Percentiles rank a stretch among this genome's conserved stretches.
Evolutionary conservation across 2,888 invertebrate species (phyloP).

Genomic region (Galerucella nymphaeae): DNA sequence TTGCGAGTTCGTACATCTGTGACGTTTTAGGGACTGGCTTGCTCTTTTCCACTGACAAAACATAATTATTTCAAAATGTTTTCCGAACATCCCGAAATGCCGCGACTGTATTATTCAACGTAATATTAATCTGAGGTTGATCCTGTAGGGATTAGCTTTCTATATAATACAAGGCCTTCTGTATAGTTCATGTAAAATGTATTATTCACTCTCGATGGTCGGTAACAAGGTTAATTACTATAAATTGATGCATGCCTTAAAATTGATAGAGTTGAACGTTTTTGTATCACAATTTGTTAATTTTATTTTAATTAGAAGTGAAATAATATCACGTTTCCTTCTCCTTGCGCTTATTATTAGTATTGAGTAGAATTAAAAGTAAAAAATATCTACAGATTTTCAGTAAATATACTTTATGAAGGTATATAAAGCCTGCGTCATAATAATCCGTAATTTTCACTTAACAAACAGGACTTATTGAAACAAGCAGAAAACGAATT

Average conservation of each 20-base stretch:
- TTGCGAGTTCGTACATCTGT: conserved; percentile 14
- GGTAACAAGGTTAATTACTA: neutral
- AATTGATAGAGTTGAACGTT: no score
- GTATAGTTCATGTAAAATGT: neutral
- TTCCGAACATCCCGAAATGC: neutral
- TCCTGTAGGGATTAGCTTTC: neutral
- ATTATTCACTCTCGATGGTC: neutral
- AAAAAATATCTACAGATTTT: neutral
- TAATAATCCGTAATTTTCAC: neutral
- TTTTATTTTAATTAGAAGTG: no score
- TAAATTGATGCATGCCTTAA: no score
- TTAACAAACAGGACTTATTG: conserved; percentile 2
- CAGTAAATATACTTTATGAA: neutral
- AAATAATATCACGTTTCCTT: no score
- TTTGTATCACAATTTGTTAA: no score
- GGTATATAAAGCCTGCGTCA: neutral
- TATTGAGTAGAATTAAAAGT: no score
- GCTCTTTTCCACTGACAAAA: conserved; percentile 7
- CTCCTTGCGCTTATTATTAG: no score
- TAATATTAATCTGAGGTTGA: neutral
- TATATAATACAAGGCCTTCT: neutral
- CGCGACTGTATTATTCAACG: neutral
- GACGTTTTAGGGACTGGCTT: conserved; percentile 5
- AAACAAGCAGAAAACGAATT: conserved; percentile 6
- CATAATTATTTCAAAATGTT: conserved; percentile 16